Base-by-base conservation (phyloP, 2,888 invertebrate species). In the Philopedon plagiatum region DNA sequence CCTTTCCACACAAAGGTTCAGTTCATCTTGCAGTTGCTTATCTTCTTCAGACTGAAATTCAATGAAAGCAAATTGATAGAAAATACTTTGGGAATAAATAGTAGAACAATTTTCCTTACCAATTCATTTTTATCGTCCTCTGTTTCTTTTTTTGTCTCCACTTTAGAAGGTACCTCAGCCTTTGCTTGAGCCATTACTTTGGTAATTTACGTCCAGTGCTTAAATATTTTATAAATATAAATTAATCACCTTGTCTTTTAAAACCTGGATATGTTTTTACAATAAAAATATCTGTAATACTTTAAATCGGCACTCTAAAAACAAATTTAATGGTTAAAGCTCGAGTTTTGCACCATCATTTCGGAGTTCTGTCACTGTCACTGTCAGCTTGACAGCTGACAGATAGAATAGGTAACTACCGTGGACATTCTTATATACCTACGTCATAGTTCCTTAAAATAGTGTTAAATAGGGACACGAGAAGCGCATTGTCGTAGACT, bases 11-110 rank as follows among this genome's bases (percentile, higher is more conserved):
- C 93, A 87, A 84, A 92, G 85, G 81, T 90, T 91, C 49, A 94
- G 85, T 80, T 94, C 94, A 75, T 93, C 93, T 83, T 93, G 91
- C 0, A 94, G 86, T 72, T 87, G 88, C 80, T 91, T 91, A 83
- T 94, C 94, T 83, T 94, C 94, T 79, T 94, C 94, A 15, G 85
- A 85, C 84, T 85, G 71, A 75, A 83, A 81, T 5, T 29, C 34
- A 61, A 73, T 49, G 1, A 72, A 75, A 64, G 66, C 58, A 65
- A 37, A 61, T 29, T 58, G 46, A 29, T 60, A 44, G 34, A n/a
- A 44, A 15, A 41, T 26, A 58, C 39, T 29, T 18, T 71, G 32
- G 54, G 15, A 21, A 44, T 61, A 19, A 49, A 71, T 70, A 60
- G 64, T 44, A 11, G 39, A 49, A 9, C 11, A 15, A 11, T 29